These are phyloP conservation scores for Drosophila hamatofila DNA, from an alignment of 2,888 invertebrate species.

Conservation along the genomic window DNA sequence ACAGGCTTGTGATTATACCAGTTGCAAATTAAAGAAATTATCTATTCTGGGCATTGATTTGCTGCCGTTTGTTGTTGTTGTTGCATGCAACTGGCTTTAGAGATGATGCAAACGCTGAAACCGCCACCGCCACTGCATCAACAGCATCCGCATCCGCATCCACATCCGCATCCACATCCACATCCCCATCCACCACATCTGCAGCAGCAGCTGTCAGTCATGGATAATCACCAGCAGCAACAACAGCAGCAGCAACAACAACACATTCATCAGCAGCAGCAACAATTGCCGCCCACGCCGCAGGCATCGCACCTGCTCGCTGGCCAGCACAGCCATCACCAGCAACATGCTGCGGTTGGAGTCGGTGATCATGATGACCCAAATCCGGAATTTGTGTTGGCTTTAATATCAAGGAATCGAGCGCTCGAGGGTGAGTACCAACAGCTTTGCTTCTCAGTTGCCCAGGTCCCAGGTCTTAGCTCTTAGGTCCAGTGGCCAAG, in stretches of 20 bases:
- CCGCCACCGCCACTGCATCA: slow-evolving; percentile 81
- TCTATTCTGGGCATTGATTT: slow-evolving; percentile 24
- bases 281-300: slow-evolving; percentile 75
- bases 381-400: slow-evolving; percentile 93
- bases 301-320: slow-evolving; percentile 74
- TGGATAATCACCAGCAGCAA: slow-evolving; percentile 68
- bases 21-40: not conserved
- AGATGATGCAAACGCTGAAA: slow-evolving; percentile 85
- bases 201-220: slow-evolving; percentile 73
- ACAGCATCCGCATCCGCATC: slow-evolving; percentile 58
- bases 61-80: slow-evolving; percentile 12
- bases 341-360: slow-evolving; percentile 33
- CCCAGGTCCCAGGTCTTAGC: slow-evolving; percentile 2
- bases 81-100: slow-evolving; percentile 75
- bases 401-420: slow-evolving; percentile 94
- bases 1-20: not conserved
- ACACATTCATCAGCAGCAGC: slow-evolving; percentile 63
- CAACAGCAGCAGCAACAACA: slow-evolving; percentile 56
- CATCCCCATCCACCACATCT: slow-evolving; percentile 54
- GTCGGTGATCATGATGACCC: slow-evolving; percentile 86
- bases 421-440: slow-evolving; percentile 92
- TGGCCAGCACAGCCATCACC: slow-evolving; percentile 65
- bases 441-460: slow-evolving; percentile 3
- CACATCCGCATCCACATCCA: slow-evolving; percentile 46
- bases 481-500: slow-evolving; percentile 26